These are phyloP conservation scores for Allygus modestus DNA, from an alignment of 2,888 invertebrate species.

Conservation along the genomic window DNA sequence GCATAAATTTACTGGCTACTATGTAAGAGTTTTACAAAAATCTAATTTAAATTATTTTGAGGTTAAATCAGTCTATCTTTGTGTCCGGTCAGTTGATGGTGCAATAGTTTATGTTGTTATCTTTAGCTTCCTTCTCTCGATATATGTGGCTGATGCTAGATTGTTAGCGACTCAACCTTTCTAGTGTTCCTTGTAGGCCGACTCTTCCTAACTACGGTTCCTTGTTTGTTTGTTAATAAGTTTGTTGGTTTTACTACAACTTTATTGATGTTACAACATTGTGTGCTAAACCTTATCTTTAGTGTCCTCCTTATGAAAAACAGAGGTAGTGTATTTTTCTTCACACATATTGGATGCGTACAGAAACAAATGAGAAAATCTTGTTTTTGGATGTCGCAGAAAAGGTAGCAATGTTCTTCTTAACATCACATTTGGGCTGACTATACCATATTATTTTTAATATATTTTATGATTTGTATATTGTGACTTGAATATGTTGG, in stretches of 20 bases:
- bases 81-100: constrained; percentile 5
- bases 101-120: neutral
- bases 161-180: neutral
- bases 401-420: too few species aligned
- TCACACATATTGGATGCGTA: neutral
- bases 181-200: constrained; percentile 22
- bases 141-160: constrained; percentile 51
- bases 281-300: neutral
- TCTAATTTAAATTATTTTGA: neutral
- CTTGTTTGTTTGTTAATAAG: constrained; percentile 40
- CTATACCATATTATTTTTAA: constrained; percentile 12
- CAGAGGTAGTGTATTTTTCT: neutral
- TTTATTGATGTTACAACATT: constrained; percentile 42
- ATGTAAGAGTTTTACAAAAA: neutral
- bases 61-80: constrained; percentile 36
- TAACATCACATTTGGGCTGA: too few species aligned
- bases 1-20: neutral
- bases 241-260: constrained; percentile 25
- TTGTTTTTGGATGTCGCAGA: constrained; percentile 18
- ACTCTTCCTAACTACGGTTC: constrained; percentile 46
- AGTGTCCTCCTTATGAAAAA: too few species aligned
- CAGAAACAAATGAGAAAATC: neutral
- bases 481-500: neutral
- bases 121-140: constrained; percentile 1
- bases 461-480: neutral